Percentiles rank a stretch among this genome's conserved stretches.
Conservation (phyloP, 2,888 invertebrate species). For the Minunthozetes semirufus region DNA sequence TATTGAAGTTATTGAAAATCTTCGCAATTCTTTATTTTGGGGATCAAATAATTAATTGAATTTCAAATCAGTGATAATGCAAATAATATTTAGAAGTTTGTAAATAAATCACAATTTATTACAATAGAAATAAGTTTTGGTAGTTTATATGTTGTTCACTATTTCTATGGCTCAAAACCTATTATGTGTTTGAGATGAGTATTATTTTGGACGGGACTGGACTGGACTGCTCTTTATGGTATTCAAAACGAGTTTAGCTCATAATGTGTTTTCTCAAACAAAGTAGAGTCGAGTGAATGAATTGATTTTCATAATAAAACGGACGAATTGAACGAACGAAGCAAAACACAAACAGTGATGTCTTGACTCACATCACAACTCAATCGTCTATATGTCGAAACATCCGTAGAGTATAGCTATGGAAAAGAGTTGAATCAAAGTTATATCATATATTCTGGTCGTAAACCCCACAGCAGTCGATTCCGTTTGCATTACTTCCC, state of each 20-base stretch:
- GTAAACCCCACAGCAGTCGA: constrained; percentile 10
- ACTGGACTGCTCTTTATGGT: not conserved
- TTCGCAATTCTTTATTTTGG: no score
- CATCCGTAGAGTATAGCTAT: constrained; percentile 20
- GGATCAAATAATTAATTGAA: no score
- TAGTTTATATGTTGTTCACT: no score
- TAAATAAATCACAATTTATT: no score
- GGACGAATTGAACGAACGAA: constrained; percentile 21
- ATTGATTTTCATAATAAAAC: constrained; percentile 29
- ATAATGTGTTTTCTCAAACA: constrained; percentile 6
- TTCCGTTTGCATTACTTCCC: constrained; percentile 23
- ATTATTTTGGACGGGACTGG: no score
- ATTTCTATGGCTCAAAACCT: no score
- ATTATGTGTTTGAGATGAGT: no score
- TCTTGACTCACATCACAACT: constrained; percentile 15
- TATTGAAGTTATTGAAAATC: no score
- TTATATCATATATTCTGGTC: constrained; percentile 4
- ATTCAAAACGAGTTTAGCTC: not conserved
- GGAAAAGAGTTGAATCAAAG: constrained; percentile 21
- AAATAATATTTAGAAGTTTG: no score
- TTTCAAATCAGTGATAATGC: no score
- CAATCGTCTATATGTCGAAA: not conserved
- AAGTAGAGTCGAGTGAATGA: not conserved
- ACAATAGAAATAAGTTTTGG: no score
- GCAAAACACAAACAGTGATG: constrained; percentile 22